These are phyloP conservation scores for Oscheius sp. DNA, from an alignment of 2,888 invertebrate genomes.

Conservation along the genomic window DNA sequence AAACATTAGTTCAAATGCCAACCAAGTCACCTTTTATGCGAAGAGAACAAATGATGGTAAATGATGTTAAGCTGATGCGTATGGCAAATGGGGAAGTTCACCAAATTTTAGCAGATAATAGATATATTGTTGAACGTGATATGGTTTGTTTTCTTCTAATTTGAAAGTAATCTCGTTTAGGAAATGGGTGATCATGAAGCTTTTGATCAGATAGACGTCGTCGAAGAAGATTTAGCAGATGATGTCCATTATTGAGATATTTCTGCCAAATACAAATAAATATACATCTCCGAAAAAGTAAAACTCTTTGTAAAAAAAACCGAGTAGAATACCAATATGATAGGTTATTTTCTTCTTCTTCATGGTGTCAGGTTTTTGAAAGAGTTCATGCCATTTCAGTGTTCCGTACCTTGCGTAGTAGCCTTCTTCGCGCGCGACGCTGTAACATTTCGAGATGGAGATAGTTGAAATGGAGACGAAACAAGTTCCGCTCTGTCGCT, in stretches of 20 bases:
- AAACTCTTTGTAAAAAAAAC: too few relatives aligned
- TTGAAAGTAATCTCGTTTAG: neutral
- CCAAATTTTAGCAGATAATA: conserved; percentile 11
- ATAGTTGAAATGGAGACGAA: conserved; percentile 28
- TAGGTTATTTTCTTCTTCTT: neutral
- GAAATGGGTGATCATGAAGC: conserved; percentile 14
- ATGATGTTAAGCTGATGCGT: neutral
- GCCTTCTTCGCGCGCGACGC: conserved; percentile 3
- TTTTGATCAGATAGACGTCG: conserved; percentile 22
- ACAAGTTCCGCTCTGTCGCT: conserved; percentile 28
- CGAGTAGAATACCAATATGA: neutral
- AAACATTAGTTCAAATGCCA: conserved; percentile 25
- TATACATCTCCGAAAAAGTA: too few relatives aligned
- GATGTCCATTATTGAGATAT: too few relatives aligned
- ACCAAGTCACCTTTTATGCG: neutral
- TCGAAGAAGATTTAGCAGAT: conserved; percentile 17
- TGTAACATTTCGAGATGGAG: conserved; percentile 27
- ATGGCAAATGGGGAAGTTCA: conserved; percentile 21
- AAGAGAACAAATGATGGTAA: neutral
- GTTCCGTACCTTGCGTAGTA: conserved; percentile 21
- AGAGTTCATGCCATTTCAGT: conserved; percentile 1
- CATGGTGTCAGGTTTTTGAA: too few relatives aligned
- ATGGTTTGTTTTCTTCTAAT: conserved; percentile 5
- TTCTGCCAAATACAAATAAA: too few relatives aligned
- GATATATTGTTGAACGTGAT: conserved; percentile 19